Base-by-base conservation (phyloP, 2,797 vertebrate genomes). In the Muraenolepis orangiensis region DNA sequence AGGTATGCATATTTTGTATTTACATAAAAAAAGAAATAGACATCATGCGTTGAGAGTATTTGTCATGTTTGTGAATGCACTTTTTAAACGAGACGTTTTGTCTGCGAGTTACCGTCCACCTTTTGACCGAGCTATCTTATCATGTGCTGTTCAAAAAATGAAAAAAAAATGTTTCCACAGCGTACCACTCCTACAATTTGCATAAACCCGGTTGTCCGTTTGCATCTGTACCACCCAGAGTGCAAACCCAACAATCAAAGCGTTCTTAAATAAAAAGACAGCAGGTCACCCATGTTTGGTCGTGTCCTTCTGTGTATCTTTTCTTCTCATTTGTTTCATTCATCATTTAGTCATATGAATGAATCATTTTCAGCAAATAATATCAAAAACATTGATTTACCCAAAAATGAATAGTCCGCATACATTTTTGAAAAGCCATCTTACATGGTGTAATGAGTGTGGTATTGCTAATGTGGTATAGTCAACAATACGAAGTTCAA, bases 61-160 rank as follows among this genome's bases (percentile, higher is more conserved):
- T 97, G 95, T 96, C 97, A 96, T 94, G 96, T 98, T 97, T 97
- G 95, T 94, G 95, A 93, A 95, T 97, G 96, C 96, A 97, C 96
- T 98, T 97, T 95, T 98, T 95, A 96, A 95, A 95, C 93, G 91
- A 95, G 95, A 95, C 93, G 94, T 97, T 96, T 97, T 98, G 96
- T 97, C 94, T 96, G 95, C 96, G 94, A 96, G 95, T 95, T 96
- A 94, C 91, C 87, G 91, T 93, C 93, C 92, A 94, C 93, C 93
- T 93, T 93, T 93, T 93, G 94, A 94, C 94, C 93, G 94, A 95
- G 90, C 94, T 96, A 94, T 96, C 93, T n/a, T 96, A 93, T 95
- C 88, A 95, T 89, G 90, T 95, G 94, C 93, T 92, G 83, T 93
- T 90, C 89, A 85, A 89, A 67, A 67, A 13, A n/a, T n/a, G n/a